phyloP scores from a whole-genome alignment of 2,888 invertebrate species.

The Himalopsyche tibetana region DNA sequence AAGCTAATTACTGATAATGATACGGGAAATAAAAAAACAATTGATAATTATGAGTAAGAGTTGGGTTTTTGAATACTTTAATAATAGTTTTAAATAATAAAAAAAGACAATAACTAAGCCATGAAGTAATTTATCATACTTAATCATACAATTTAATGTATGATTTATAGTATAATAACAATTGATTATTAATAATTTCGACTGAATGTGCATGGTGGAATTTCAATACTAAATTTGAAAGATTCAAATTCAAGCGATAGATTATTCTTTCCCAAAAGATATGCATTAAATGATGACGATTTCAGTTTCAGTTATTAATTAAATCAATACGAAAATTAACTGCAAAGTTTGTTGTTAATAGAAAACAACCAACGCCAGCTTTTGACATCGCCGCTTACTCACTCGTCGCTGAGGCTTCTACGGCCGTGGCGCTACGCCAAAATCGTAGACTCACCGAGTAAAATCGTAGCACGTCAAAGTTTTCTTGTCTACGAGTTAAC shows the following conservation, averaged over 20 bases:
- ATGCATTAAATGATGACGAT: too few relatives aligned
- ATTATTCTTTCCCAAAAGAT: too few relatives aligned
- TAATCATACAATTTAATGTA: neutral
- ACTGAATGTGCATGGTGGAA: too few relatives aligned
- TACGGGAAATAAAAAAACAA: neutral
- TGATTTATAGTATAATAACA: neutral
- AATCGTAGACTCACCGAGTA: neutral
- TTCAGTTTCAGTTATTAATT: neutral
- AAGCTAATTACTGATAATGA: too few relatives aligned
- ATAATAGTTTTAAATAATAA: too few relatives aligned
- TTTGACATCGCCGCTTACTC: neutral
- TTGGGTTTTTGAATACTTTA: too few relatives aligned
- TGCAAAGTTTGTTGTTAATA: neutral
- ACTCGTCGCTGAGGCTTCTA: neutral
- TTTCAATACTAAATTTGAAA: too few relatives aligned
- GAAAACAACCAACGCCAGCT: neutral
- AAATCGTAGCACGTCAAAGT: neutral
- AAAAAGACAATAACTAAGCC: neutral
- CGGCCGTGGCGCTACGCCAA: conserved; percentile 23
- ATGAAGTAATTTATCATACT: neutral
- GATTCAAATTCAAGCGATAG: too few relatives aligned
- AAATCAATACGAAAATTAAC: neutral
- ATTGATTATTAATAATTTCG: too few relatives aligned
- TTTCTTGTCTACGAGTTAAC: neutral
- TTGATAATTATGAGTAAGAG: too few relatives aligned